phyloP scores from a whole-genome alignment of 1,140 invertebrate species.

The Asobara japonica region DNA sequence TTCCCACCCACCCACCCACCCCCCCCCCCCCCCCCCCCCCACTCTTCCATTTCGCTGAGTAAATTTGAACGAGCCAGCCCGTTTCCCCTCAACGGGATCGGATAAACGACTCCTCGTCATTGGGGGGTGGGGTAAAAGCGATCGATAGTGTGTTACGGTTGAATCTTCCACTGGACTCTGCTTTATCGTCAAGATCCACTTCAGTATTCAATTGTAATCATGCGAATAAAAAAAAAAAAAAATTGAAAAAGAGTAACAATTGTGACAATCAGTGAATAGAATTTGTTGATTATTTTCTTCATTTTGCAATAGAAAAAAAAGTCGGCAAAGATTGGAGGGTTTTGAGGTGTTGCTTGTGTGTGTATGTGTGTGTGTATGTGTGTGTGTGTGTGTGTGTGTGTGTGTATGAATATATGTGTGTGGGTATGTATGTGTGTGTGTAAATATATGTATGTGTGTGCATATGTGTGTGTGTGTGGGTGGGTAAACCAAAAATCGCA shows the following conservation, averaged over 20 bases:
- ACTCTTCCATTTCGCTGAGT: constrained; percentile 16
- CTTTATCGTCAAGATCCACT: constrained; percentile 15
- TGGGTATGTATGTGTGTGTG: too few species aligned
- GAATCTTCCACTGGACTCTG: background rate
- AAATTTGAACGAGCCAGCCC: constrained; percentile 14
- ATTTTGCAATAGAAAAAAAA: background rate
- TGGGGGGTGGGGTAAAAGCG: background rate
- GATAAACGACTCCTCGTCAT: constrained; percentile 21
- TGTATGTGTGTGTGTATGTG: too few species aligned
- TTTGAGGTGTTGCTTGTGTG: too few species aligned
- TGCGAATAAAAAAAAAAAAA: background rate
- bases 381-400: too few species aligned
- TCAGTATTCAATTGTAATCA: constrained; percentile 13
- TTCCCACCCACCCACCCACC: background rate
- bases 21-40: background rate
- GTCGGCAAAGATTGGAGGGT: too few species aligned
- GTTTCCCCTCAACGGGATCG: constrained; percentile 15
- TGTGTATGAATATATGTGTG: too few species aligned
- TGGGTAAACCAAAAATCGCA: too few species aligned
- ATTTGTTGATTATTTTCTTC: background rate
- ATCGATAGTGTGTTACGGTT: constrained; percentile 10
- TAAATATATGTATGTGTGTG: too few species aligned
- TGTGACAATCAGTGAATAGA: background rate
- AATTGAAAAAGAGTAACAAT: background rate
- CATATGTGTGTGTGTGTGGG: too few species aligned